Conservation (phyloP, 2,888 invertebrate genomes). For the Tortricodes alternella region DNA sequence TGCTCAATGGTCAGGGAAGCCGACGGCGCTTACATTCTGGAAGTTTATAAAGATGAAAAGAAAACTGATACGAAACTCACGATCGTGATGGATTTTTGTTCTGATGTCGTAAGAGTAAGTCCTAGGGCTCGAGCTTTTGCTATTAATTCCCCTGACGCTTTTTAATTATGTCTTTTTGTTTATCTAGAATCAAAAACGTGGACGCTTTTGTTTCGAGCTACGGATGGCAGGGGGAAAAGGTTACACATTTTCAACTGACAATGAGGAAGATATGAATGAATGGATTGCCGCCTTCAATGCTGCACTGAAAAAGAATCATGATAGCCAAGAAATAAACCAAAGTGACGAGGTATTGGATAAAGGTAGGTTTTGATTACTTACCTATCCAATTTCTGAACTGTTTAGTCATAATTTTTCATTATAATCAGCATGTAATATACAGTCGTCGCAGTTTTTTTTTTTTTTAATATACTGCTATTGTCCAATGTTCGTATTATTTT, state of each 20-base stretch:
- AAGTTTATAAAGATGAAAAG: constrained; percentile 96
- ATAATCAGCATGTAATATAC: too few species aligned
- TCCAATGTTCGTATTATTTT: too few species aligned
- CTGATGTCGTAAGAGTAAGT: constrained; percentile 91
- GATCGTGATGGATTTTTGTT: constrained; percentile 96
- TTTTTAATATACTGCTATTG: too few species aligned
- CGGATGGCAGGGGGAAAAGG: constrained; percentile 94
- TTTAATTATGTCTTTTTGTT: constrained; percentile 31
- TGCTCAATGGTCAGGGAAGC: constrained; percentile 95
- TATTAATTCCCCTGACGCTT: background rate
- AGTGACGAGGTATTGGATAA: constrained; percentile 88
- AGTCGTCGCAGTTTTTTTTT: too few species aligned
- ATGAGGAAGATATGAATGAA: constrained; percentile 89
- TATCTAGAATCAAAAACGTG: constrained; percentile 90
- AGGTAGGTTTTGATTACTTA: constrained; percentile 62
- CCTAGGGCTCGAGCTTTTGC: background rate
- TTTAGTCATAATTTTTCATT: too few species aligned
- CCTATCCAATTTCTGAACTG: background rate
- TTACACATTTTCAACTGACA: constrained; percentile 93
- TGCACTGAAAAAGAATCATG: constrained; percentile 87
- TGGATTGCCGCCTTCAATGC: constrained; percentile 93
- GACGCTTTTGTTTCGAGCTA: constrained; percentile 93
- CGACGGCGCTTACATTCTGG: constrained; percentile 94
- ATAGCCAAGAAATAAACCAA: constrained; percentile 81
- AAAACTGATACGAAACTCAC: constrained; percentile 95